These are phyloP conservation scores for Mesoclemmys tuberculata DNA, from an alignment of 2,113 vertebrate species.

Conservation along the genomic window DNA sequence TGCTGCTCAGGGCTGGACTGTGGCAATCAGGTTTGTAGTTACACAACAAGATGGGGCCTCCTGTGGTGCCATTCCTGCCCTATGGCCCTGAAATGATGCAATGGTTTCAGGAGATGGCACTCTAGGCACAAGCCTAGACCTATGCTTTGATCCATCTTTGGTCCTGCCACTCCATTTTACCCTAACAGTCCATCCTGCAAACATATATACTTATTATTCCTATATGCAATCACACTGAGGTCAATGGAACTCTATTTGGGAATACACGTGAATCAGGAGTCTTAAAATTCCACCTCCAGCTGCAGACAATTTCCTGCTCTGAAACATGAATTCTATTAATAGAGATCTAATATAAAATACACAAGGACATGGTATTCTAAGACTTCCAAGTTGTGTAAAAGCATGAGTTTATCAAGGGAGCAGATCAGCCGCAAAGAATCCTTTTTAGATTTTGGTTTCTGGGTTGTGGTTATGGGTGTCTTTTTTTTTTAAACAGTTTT, in stretches of 20 bases:
- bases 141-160: neutral
- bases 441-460: neutral
- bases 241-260: neutral
- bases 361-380: fast-evolving
- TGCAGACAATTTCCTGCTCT: neutral
- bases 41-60: neutral
- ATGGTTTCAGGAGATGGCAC: neutral
- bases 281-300: neutral
- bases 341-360: neutral
- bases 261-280: neutral
- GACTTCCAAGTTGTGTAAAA: neutral
- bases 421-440: neutral
- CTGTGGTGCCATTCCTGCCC: neutral
- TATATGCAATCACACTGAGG: neutral
- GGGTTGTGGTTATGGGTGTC: neutral
- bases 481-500: neutral
- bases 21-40: neutral
- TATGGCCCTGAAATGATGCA: neutral
- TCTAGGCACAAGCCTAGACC: neutral
- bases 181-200: neutral
- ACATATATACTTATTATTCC: neutral
- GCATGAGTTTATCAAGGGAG: neutral
- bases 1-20: neutral
- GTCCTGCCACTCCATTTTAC: neutral
- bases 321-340: neutral